Conservation (phyloP, 2,888 invertebrate genomes). For the Caenorhabditis macrosperma region DNA sequence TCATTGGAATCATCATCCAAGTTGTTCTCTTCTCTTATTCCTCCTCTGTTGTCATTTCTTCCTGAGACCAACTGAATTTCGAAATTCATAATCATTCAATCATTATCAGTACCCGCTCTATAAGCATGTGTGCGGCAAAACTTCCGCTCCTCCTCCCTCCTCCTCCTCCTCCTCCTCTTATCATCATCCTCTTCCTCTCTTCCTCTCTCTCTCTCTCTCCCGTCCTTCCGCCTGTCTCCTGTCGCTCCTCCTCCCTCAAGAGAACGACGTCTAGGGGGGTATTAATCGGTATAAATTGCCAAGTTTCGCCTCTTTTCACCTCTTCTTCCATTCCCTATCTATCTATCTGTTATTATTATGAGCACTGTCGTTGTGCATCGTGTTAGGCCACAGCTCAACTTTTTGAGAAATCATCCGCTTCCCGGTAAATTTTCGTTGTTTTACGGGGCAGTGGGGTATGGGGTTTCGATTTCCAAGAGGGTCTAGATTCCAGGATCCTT, state of each 20-base stretch:
- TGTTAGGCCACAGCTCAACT: conserved; percentile 15
- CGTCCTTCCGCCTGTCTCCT: background rate
- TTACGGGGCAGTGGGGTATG: too few relatives aligned
- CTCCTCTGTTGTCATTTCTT: too few relatives aligned
- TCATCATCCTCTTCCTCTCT: conserved; percentile 4
- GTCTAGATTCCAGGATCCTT: too few relatives aligned
- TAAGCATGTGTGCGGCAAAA: background rate
- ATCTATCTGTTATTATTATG: too few relatives aligned
- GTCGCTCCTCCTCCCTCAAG: background rate
- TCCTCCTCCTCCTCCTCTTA: background rate
- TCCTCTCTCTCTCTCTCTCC: background rate
- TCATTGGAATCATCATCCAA: too few relatives aligned
- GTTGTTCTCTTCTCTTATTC: too few relatives aligned
- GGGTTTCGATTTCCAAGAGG: too few relatives aligned
- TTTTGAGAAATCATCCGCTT: conserved; percentile 15
- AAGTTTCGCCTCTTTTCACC: conserved; percentile 17
- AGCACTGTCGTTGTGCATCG: background rate
- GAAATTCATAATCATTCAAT: too few relatives aligned
- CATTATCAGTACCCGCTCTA: too few relatives aligned
- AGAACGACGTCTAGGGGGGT: too few relatives aligned
- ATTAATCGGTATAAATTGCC: conserved; percentile 6
- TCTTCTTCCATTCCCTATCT: too few relatives aligned
- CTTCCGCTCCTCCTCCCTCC: background rate
- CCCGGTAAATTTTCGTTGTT: background rate
- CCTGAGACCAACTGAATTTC: too few relatives aligned